phyloP scores from a whole-genome alignment of 2,888 invertebrate genomes.

The Conus canariensis region DNA sequence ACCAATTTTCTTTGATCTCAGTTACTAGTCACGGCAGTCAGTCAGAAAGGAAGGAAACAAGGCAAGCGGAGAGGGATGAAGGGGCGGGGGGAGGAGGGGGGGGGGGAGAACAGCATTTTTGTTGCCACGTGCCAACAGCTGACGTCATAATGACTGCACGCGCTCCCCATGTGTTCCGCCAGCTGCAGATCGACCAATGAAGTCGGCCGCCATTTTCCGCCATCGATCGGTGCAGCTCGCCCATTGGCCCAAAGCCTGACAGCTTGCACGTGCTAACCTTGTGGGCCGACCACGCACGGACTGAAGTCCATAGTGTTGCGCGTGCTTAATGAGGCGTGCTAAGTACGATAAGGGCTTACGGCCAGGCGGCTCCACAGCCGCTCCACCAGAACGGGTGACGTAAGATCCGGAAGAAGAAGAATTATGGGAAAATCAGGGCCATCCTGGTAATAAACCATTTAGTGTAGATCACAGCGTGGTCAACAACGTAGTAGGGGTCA shows the following conservation, averaged over 20 bases:
- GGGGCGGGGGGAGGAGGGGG: background rate
- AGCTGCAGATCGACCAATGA: background rate
- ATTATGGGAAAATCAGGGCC: too few relatives aligned
- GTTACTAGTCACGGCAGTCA: too few relatives aligned
- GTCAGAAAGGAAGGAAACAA: too few relatives aligned
- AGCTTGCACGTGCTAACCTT: background rate
- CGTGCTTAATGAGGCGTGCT: background rate
- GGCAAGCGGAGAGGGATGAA: too few relatives aligned
- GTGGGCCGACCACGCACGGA: background rate
- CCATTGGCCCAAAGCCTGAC: background rate
- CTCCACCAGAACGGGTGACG: too few relatives aligned
- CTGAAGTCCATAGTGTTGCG: background rate
- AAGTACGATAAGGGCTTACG: too few relatives aligned
- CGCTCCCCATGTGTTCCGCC: background rate
- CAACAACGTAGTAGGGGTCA: too few relatives aligned
- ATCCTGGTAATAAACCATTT: too few relatives aligned
- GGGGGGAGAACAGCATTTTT: background rate
- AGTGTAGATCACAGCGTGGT: too few relatives aligned
- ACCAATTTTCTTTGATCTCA: too few relatives aligned
- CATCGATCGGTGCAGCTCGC: background rate
- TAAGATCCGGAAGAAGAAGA: too few relatives aligned
- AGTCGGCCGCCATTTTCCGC: background rate
- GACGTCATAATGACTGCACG: slow-evolving; percentile 6
- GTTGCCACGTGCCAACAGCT: slow-evolving; percentile 23
- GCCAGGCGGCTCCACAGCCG: too few relatives aligned